These are phyloP conservation scores for Sebastes variabilis DNA, from an alignment of 2,797 vertebrate genomes.

Conservation along the genomic window DNA sequence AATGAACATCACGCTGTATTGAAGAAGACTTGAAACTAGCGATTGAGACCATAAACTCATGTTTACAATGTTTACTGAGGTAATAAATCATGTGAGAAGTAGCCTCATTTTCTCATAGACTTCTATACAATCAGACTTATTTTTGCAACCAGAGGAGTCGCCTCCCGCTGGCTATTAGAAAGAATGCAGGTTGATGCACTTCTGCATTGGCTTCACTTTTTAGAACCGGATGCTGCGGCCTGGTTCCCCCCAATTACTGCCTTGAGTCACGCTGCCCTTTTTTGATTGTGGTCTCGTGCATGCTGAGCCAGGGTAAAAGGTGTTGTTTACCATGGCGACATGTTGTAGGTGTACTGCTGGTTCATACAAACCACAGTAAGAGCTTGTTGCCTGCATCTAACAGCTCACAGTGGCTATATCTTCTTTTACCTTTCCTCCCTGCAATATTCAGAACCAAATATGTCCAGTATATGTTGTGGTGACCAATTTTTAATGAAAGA, in stretches of 20 bases:
- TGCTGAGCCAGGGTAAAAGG: background rate
- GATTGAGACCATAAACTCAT: no score
- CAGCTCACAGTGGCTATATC: background rate
- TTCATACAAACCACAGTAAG: background rate
- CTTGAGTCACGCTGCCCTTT: background rate
- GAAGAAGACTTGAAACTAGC: no score
- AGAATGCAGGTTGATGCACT: no score
- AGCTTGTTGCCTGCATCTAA: background rate
- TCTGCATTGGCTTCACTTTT: no score
- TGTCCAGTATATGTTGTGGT: background rate
- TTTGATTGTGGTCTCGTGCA: background rate
- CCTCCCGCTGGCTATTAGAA: accelerated
- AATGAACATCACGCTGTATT: no score
- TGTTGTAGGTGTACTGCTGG: background rate
- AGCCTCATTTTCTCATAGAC: no score
- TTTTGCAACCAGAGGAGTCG: no score
- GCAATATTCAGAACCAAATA: background rate
- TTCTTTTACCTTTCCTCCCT: background rate
- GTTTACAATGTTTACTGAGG: no score
- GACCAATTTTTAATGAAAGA: background rate
- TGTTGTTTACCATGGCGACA: background rate
- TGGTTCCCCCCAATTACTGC: no score
- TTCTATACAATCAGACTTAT: no score
- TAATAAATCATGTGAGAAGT: no score
- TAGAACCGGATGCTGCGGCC: no score